Percentiles rank a stretch among this genome's conserved stretches.
Evolutionary conservation across 2,888 invertebrate species (phyloP).

Genomic region (Branchellion lobata): DNA sequence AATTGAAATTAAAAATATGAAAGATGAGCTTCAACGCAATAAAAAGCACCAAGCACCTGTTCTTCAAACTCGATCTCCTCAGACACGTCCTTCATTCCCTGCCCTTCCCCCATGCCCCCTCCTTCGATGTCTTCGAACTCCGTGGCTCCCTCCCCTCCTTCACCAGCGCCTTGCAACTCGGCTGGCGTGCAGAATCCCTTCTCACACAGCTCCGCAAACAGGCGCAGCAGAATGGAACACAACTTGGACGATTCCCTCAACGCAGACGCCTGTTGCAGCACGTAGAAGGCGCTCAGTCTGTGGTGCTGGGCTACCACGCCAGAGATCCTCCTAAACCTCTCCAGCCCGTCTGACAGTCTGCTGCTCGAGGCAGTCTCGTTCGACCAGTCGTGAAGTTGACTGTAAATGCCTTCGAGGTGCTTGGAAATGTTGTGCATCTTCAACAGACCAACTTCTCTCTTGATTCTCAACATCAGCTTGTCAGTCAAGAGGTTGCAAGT

Average conservation of each 20-base stretch:
- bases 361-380: neutral
- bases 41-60: conserved; percentile 66
- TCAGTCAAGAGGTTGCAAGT: conserved; percentile 68
- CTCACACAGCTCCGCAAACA: conserved; percentile 80
- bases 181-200: conserved; percentile 77
- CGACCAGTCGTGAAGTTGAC: neutral
- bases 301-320: conserved; percentile 74
- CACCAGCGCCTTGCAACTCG: conserved; percentile 66
- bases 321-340: neutral
- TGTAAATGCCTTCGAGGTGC: neutral
- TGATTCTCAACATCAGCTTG: conserved; percentile 69
- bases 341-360: neutral
- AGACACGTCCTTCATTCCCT: conserved; percentile 86
- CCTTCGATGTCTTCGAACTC: conserved; percentile 68
- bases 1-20: neutral
- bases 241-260: conserved; percentile 81
- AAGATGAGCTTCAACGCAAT: neutral
- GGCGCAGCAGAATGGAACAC: conserved; percentile 76
- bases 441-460: conserved; percentile 68
- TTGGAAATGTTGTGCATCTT: conserved; percentile 64
- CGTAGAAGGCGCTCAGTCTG: conserved; percentile 75
- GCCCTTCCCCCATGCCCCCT: conserved; percentile 87
- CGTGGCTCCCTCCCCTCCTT: conserved; percentile 61
- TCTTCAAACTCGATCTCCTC: conserved; percentile 83
- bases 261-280: conserved; percentile 76